Base-by-base conservation (phyloP, 2,797 vertebrate genomes). In the Argyrosomus regius region DNA sequence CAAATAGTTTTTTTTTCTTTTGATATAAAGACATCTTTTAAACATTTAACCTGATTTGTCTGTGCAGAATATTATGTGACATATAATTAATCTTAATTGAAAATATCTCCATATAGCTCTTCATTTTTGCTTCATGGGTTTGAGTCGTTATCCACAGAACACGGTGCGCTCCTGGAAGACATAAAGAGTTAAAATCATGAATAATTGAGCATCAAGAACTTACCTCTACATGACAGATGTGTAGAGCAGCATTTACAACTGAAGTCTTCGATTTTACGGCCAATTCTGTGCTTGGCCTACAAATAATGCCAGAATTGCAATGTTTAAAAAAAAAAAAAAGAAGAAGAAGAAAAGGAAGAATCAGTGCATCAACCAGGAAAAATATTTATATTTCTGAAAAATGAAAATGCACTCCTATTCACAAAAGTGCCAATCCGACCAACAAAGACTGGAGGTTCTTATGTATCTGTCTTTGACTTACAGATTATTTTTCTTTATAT, bases 341-440 rank as follows among this genome's bases (percentile, higher is more conserved):
- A 84, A 43, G 4, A 43, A 12, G 43, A 39, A 18, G 41, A 50
- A 58, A 78, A 76, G 74, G 77, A 84, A 63, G 75, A 88, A 75
- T 75, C 73, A 24, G 75, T 90, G 84, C 85, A 91, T 90, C 82
- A 83, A 91, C 77, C 58, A 63, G 82, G 80, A 89, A 83, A 85
- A 73, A 78, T 82, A 86, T 90, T 82, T 84, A 79, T 88, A 85
- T 92, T 88, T 89, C 86, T 92, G 76, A 88, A 80, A 89, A 91
- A 80, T 39, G 57, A 84, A 90, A 94, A 94, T 96, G 95, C 95
- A 95, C 94, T 95, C 94, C 90, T 95, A 89, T 95, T 96, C 95
- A 96, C 96, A 92, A 94, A 96, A 96, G 96, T 96, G 96, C 96
- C 96, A 96, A 96, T 94, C 94, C 77, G 94, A 96, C 95, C 95